Base-by-base conservation (phyloP, 2,113 vertebrate genomes). In the Paedocypris sp. region DNA sequence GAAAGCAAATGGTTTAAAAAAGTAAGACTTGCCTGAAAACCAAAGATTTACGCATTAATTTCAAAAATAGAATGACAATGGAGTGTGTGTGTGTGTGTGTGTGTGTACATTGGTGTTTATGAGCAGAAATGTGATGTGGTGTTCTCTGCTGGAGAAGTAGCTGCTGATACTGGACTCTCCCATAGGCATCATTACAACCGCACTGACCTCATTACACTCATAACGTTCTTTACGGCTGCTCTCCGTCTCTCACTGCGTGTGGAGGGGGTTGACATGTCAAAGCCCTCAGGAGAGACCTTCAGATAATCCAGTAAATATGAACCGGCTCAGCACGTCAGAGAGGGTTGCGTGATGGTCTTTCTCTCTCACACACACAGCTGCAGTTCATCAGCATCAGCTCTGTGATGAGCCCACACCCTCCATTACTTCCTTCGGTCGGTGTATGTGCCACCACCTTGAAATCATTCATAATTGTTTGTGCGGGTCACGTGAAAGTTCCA, bases 221-320 rank as follows among this genome's bases (percentile, higher is more conserved):
- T 15, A 36, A 4, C 10, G 16, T 19, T 47, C 35, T 32, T 23
- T 46, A 31, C 15, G 28, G 23, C 28, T 28, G 15, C 9, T 41
- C 20, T 22, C n/a, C 25, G 22, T 46, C 19, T 60, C 13, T 46
- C 42, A 58, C 19, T 58, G 54, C 41, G 28, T 41, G 32, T 8
- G 6, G 20, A 36, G 39, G 47, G 46, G 19, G 16, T 50, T 35
- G 58, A 66, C 52, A 62, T 60, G 60, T 54, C 53, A 63, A 48
- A 28, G 39, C 52, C 16, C 25, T 50, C 42, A 43, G 7, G 22
- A 61, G 68, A 28, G 36, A 57, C 36, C 58, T 67, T 29, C 62
- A 50, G 63, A 25, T 70, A 67, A 69, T 60, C 48, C 50, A 19
- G 15, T 59, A 33, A 46, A 32, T 58, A 62, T 68, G 47, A 23